Evolutionary conservation across 2,888 invertebrate genomes (phyloP), one percentile per base, ranked within the genome.

Genomic region (Ennomos quercinarius): DNA sequence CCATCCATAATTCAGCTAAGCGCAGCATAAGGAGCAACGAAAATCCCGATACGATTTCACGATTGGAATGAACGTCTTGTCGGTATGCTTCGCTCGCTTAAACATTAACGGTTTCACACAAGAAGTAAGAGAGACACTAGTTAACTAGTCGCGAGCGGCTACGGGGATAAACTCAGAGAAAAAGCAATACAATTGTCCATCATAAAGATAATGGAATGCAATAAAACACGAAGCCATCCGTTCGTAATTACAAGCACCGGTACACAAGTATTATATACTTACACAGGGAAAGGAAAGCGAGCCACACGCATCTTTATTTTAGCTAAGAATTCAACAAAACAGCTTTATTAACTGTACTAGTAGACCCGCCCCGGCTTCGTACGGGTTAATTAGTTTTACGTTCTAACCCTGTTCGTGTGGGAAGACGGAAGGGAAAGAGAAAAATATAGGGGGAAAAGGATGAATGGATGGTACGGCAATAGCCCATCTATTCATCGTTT

Each of bases 261-360:
- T 27, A 12, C 27, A 27, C 27, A 27, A 27, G 27, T 27, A 27
- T 27, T 17, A 36, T n/a, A n/a, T n/a, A n/a, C n/a, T n/a, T 45
- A 34, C 10, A 41, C 36, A 9, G n/a, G 51, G 57, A 57, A 57
- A 52, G 51, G 57, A 57, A 57, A 52, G 57, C 51, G 41, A 41
- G 36, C 54, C 42, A 35, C 57, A 57, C 57, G 57, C 57, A 57
- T 43, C 38, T 57, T n/a, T 35, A 17, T 27, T 6, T 6, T 27
- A 27, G 27, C 27, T 27, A 6, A 27, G 0, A 27, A 27, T 27
- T 6, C 6, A 27, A 27, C 27, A 27, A 17, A 17, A 6, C 6
- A 27, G 27, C 6, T 3, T 27, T 27, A 6, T 27, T 27, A 6
- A 27, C 27, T 4, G 27, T 27, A 27, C 5, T 27, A 27, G 1